These are phyloP conservation scores for Phania funesta DNA, from an alignment of 2,888 invertebrate species.

Conservation along the genomic window DNA sequence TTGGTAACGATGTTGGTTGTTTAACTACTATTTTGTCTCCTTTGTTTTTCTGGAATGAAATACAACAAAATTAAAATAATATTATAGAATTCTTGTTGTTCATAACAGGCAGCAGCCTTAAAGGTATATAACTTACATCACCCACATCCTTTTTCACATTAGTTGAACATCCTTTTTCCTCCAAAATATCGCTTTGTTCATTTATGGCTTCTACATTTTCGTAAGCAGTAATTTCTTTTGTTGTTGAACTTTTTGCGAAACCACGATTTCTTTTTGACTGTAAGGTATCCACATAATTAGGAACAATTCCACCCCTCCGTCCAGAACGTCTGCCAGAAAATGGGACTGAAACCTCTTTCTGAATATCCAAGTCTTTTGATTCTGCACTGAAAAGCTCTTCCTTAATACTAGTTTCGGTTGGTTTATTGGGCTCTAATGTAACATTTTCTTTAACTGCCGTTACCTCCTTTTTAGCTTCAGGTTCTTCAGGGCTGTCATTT, in stretches of 20 bases:
- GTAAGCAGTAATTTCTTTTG: neutral
- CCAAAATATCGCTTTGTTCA: slow-evolving; percentile 7
- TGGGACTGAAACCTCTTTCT: slow-evolving; percentile 42
- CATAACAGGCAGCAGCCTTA: neutral
- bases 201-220: slow-evolving; percentile 33
- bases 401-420: neutral
- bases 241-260: slow-evolving; percentile 62
- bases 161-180: neutral
- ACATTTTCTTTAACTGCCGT: slow-evolving; percentile 68
- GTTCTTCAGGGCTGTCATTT: slow-evolving; percentile 47
- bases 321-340: slow-evolving; percentile 72
- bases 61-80: neutral
- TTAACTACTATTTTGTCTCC: neutral
- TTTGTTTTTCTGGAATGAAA: slow-evolving; percentile 29
- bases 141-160: neutral
- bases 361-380: slow-evolving; percentile 1
- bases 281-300: slow-evolving; percentile 73
- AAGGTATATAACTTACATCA: slow-evolving; percentile 11
- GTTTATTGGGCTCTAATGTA: slow-evolving; percentile 28
- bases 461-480: slow-evolving; percentile 67
- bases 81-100: neutral
- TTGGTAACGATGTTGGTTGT: neutral
- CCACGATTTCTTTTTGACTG: slow-evolving; percentile 74
- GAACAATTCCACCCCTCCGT: slow-evolving; percentile 73
- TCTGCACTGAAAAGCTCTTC: neutral